Base-by-base conservation (phyloP, 1,140 invertebrate species). In the Temnothorax curvispinosus region DNA sequence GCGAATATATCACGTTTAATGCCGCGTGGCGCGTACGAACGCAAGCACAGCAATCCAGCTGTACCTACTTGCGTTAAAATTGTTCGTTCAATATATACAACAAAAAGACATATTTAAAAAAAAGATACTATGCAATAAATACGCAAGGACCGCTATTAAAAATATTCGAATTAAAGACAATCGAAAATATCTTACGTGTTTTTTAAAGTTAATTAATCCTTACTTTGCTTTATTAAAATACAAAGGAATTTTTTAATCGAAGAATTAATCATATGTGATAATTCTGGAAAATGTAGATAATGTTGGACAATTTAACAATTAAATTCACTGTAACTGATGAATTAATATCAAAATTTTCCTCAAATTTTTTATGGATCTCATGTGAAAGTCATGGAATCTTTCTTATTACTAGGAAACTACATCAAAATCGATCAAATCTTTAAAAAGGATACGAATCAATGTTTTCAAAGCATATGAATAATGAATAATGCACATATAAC, bases 361-460 rank as follows among this genome's bases (percentile, higher is more conserved):
- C 15, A 13, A 35, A 38, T 64, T 3, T 38, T 7, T 65, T 65
- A 38, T 65, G 62, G 35, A 65, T 38, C 62, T 65, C 62, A 65
- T n/a, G 35, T n/a, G 35, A 65, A 41, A 65, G 35, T 38, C 18
- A 35, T 64, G n/a, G 62, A n/a, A 65, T 38, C 62, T 65, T 11
- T 41, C 18, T 65, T 65, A 65, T 65, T 38, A 18, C 35, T 65
- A 58, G 32, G 15, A 64, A 38, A 65, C 62, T n/a, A 38, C 62
- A 65, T 38, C 18, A 47, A 38, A 65, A 65, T 65, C 35, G 15
- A 65, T 65, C 0, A 8, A 65, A 38, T 65, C 9, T 69, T 69
- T 44, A 69, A 69, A 69, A 69, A 69, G n/a, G n/a, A 69, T 69
- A 69, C 38, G n/a, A 69, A 69, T 69, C 38, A 44, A 69, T 21